These are phyloP conservation scores for Rattus rattus DNA, from an alignment of 2,113 vertebrate species.

Conservation along the genomic window DNA sequence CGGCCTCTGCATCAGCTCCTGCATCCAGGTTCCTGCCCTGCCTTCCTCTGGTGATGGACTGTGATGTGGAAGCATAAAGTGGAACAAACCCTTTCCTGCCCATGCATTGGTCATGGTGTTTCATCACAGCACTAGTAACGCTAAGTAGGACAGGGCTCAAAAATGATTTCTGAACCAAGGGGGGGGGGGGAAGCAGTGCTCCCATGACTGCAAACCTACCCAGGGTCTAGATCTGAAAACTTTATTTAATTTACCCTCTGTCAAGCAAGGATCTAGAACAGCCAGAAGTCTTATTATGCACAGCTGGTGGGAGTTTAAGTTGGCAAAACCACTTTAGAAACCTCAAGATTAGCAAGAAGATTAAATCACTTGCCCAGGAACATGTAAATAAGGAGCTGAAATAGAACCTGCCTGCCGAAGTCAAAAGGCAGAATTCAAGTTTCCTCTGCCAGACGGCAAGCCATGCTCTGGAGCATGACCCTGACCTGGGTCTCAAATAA, in stretches of 20 bases:
- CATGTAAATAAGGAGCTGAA: constrained; percentile 40
- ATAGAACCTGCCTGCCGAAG: constrained; percentile 54
- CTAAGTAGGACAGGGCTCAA: not conserved
- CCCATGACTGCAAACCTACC: not conserved
- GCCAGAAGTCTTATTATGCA: not conserved
- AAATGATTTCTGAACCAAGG: not conserved
- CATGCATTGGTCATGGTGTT: not conserved
- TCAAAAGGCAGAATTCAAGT: constrained; percentile 23
- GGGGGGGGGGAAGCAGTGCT: not conserved
- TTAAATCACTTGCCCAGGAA: constrained; percentile 40
- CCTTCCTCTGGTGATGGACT: not conserved
- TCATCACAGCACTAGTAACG: not conserved
- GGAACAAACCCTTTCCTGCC: not conserved
- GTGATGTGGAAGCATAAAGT: not conserved
- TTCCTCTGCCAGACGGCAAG: not conserved
- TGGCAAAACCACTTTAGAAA: constrained; percentile 4
- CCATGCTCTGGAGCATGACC: not conserved
- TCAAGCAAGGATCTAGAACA: not conserved
- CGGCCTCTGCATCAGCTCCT: not conserved
- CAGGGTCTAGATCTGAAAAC: constrained; percentile 4
- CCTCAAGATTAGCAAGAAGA: constrained; percentile 23
- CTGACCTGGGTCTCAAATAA: not conserved
- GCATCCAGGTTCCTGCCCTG: not conserved
- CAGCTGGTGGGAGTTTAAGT: not conserved
- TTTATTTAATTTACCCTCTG: constrained; percentile 29